Conservation (phyloP, 2,888 invertebrate genomes). For the Parelbella ahira region DNA sequence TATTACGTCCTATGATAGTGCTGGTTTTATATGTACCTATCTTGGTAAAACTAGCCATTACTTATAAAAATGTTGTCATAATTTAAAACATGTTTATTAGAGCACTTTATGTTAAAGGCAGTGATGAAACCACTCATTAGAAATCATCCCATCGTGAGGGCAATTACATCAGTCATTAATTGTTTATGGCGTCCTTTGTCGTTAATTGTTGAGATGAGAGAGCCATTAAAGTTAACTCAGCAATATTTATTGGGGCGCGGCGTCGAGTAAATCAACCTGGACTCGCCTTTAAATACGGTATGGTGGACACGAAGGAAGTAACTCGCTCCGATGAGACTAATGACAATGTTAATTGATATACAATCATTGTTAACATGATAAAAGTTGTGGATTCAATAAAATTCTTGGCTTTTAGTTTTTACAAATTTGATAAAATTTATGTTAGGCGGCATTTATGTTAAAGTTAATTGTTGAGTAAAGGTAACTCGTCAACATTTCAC, state of each 20-base stretch:
- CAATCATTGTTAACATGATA: slow-evolving; percentile 4
- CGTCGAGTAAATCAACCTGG: slow-evolving; percentile 10
- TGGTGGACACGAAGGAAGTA: too few relatives aligned
- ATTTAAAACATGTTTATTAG: slow-evolving; percentile 26
- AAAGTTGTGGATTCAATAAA: slow-evolving; percentile 5
- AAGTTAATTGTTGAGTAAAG: too few relatives aligned
- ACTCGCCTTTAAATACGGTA: too few relatives aligned
- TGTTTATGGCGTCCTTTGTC: slow-evolving; percentile 31
- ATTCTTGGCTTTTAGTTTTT: not conserved
- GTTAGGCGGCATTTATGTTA: not conserved
- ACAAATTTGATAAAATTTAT: not conserved
- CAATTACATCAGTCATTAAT: slow-evolving; percentile 28
- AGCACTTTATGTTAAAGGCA: too few relatives aligned
- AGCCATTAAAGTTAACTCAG: slow-evolving; percentile 32
- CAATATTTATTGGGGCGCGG: slow-evolving; percentile 20
- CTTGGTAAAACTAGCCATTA: too few relatives aligned
- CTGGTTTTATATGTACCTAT: too few relatives aligned
- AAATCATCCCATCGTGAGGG: slow-evolving; percentile 10
- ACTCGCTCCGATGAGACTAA: slow-evolving; percentile 5
- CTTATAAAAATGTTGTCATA: too few relatives aligned
- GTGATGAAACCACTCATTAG: slow-evolving; percentile 7
- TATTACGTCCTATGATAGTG: too few relatives aligned
- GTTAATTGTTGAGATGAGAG: slow-evolving; percentile 31
- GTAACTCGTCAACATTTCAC: too few relatives aligned
- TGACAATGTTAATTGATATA: slow-evolving; percentile 11